Percentiles rank a stretch among this genome's conserved stretches.
phyloP scores from a whole-genome alignment of 2,888 invertebrate genomes.

The Hesperia comma region DNA sequence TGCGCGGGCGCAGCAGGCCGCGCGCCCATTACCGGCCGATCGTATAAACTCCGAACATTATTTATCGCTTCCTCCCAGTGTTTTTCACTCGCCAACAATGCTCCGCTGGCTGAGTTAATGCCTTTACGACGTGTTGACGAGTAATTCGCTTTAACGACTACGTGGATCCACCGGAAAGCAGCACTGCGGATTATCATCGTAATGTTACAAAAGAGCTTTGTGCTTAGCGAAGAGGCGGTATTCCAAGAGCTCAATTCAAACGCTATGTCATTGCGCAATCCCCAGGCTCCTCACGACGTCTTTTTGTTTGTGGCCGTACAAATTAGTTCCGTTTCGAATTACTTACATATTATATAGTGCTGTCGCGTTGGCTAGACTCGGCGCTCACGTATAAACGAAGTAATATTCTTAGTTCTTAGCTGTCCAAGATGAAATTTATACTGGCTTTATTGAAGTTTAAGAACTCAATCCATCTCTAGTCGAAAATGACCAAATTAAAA shows the following conservation, averaged over 20 bases:
- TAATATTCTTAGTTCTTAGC: conserved; percentile 19
- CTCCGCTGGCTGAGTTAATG: conserved; percentile 69
- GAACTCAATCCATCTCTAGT: too few species aligned
- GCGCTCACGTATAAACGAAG: conserved; percentile 16
- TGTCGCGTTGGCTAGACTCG: conserved; percentile 16
- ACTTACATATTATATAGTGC: conserved; percentile 26
- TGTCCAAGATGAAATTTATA: conserved; percentile 10
- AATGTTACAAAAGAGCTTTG: conserved; percentile 14
- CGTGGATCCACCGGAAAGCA: conserved; percentile 21
- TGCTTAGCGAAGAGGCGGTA: conserved; percentile 1
- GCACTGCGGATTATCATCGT: conserved; percentile 26
- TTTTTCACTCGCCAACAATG: conserved; percentile 79
- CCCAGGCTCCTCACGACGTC: conserved; percentile 14
- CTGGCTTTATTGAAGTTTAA: conserved; percentile 1
- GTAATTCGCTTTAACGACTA: conserved; percentile 67
- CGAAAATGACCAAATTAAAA: too few species aligned
- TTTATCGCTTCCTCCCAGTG: conserved; percentile 80
- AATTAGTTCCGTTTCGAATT: conserved; percentile 35
- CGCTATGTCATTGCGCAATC: conserved; percentile 26
- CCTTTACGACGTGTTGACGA: conserved; percentile 73
- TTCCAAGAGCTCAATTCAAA: conserved; percentile 20
- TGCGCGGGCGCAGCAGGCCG: conserved; percentile 57
- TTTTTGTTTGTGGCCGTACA: conserved; percentile 25
- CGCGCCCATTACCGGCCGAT: conserved; percentile 72
- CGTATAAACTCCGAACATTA: conserved; percentile 81